Conservation (phyloP, 2,888 invertebrate species). For the Encarsia formosa region DNA sequence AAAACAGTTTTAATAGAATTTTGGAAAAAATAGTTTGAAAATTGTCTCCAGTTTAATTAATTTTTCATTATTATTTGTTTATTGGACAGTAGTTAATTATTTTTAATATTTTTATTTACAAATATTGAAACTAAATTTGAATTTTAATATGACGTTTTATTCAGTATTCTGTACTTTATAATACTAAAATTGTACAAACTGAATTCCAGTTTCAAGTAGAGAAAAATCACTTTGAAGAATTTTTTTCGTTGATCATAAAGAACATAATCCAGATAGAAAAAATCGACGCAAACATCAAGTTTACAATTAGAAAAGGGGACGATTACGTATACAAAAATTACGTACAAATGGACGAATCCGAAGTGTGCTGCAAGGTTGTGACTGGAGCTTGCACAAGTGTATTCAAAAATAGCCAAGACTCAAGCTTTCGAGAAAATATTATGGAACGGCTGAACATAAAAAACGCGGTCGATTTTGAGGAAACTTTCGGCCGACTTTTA, state of each 20-base stretch:
- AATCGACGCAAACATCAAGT: conserved; percentile 30
- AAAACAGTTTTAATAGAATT: too few relatives aligned
- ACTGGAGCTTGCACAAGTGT: conserved; percentile 31
- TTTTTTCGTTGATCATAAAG: conserved; percentile 26
- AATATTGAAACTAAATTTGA: too few relatives aligned
- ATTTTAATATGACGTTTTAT: too few relatives aligned
- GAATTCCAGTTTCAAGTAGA: conserved; percentile 33
- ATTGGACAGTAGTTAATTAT: too few relatives aligned
- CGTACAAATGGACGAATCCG: conserved; percentile 27
- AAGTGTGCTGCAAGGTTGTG: conserved; percentile 29
- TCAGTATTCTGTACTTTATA: too few relatives aligned
- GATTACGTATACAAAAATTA: conserved; percentile 32
- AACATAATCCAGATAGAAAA: conserved; percentile 28
- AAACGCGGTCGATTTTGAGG: conserved; percentile 16
- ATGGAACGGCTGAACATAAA: conserved; percentile 30
- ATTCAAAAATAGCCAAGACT: conserved; percentile 33
- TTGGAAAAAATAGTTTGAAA: too few relatives aligned
- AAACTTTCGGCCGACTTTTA: conserved; percentile 10
- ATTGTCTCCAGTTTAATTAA: too few relatives aligned
- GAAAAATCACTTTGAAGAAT: conserved; percentile 21
- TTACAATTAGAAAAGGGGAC: conserved; percentile 26
- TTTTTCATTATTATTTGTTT: too few relatives aligned
- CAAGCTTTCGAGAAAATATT: conserved; percentile 33
- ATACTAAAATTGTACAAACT: too few relatives aligned
- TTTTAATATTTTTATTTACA: too few relatives aligned